These are phyloP conservation scores for Drosophila trichaetosa DNA, from an alignment of 2,888 invertebrate species.

Conservation along the genomic window DNA sequence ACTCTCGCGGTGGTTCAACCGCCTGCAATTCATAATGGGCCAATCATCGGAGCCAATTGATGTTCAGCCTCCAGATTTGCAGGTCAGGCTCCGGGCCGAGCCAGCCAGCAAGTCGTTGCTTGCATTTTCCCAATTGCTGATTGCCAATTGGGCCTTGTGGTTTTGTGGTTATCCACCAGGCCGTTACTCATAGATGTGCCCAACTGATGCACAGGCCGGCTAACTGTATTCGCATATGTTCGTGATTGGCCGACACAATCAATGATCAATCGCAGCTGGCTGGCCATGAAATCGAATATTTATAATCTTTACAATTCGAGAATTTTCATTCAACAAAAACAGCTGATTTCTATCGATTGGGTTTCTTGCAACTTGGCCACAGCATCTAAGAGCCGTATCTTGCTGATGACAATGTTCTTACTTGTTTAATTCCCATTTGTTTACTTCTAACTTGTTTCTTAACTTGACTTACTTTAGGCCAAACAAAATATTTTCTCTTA, in stretches of 20 bases:
- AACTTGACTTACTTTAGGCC: not conserved
- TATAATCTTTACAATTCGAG: not conserved
- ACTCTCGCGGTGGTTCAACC: conserved; percentile 54
- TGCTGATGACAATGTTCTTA: not conserved
- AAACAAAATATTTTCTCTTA: not conserved
- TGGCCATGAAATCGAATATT: conserved; percentile 40
- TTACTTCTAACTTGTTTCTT: not conserved
- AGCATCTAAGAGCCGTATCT: not conserved
- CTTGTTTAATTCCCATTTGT: not conserved
- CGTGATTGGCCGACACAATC: conserved; percentile 15
- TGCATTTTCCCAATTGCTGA: conserved; percentile 9
- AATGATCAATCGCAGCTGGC: conserved; percentile 37
- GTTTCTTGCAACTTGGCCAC: not conserved
- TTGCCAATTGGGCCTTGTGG: conserved; percentile 41
- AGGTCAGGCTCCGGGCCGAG: conserved; percentile 4
- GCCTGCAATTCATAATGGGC: conserved; percentile 33
- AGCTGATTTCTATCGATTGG: not conserved
- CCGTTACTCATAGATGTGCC: conserved; percentile 44
- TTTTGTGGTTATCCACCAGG: conserved; percentile 21
- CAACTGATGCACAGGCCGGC: conserved; percentile 25
- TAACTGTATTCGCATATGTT: conserved; percentile 38
- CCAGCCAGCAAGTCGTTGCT: not conserved
- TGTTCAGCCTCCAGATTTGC: conserved; percentile 15
- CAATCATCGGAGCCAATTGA: conserved; percentile 32
- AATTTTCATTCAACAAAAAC: not conserved